Evolutionary conservation across 2,888 invertebrate species (phyloP), one percentile per base, ranked within the genome.

Genomic region (Disparrhopalites patrizii): DNA sequence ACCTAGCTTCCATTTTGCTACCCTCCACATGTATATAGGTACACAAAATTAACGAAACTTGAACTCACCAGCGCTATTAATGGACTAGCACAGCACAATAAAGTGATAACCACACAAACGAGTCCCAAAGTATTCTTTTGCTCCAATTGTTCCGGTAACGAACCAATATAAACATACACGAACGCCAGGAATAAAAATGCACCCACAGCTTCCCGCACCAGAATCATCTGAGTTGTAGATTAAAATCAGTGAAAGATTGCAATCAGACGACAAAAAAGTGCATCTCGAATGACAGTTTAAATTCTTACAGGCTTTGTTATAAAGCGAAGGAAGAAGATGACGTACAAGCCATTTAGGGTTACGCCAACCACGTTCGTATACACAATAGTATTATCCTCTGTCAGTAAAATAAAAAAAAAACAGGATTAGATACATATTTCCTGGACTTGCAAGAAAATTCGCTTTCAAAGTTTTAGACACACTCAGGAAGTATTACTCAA

Each of bases 21-120:
- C n/a, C n/a, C n/a, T n/a, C n/a, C n/a, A n/a, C n/a, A n/a, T n/a
- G n/a, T n/a, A n/a, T n/a, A n/a, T n/a, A n/a, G n/a, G 36, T 33
- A 15, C 15, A 33, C 36, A 33, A 33, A 7, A 33, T 10, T 10
- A 33, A 7, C 7, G 15, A 27, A 38, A 27, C 8, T 33, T 25
- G 18, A 2, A 54, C 77, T 71, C 69, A 79, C 78, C 72, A 81
- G 62, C 25, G 77, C 78, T 30, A 78, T 77, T 18, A 81, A 75
- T 10, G 81, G 81, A 4, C 80, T 77, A 2, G 78, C 80, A 73
- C 79, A 79, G 63, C 77, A 78, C 47, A 77, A 62, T 28, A 80
- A 76, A 60, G 79, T 79, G 60, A 77, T 76, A 3, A 76, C 70
- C 71, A 78, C 76, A 47, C 78, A 79, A n/a, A 78, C 67, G 47